phyloP scores from a whole-genome alignment of 1,140 invertebrate genomes.

The Nephila pilipes region DNA sequence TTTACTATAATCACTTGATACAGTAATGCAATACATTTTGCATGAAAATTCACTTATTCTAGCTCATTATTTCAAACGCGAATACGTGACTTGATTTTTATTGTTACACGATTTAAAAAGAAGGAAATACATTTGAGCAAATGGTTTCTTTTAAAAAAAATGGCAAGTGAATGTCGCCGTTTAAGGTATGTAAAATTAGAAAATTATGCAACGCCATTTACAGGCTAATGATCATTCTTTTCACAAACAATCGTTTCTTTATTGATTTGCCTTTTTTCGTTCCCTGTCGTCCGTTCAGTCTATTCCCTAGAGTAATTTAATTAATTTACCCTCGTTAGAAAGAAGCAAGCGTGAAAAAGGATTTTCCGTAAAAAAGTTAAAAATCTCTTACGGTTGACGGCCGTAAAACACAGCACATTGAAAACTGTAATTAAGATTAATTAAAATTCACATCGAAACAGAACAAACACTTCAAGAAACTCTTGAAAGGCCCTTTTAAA shows the following conservation, averaged over 20 bases:
- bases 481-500: background rate
- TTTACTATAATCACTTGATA: too few relatives aligned
- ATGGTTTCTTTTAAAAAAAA: background rate
- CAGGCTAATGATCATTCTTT: background rate
- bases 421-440: conserved; percentile 61
- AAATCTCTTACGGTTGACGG: background rate
- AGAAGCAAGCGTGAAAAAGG: conserved; percentile 14
- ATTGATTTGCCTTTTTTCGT: background rate
- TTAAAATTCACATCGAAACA: conserved; percentile 51
- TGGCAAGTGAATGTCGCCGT: background rate
- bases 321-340: conserved; percentile 28
- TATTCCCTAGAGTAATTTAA: conserved; percentile 42
- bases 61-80: too few relatives aligned
- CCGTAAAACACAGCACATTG: background rate
- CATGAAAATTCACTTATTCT: too few relatives aligned
- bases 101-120: too few relatives aligned
- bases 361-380: background rate
- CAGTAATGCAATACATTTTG: too few relatives aligned
- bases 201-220: conserved; percentile 15
- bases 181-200: background rate
- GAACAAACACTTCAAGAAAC: conserved; percentile 58
- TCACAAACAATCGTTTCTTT: background rate
- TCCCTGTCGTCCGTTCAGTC: background rate
- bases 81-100: too few relatives aligned
- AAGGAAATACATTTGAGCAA: background rate